Evolutionary conservation across 2,888 invertebrate species (phyloP).

Genomic region (Thymelicus acteon): DNA sequence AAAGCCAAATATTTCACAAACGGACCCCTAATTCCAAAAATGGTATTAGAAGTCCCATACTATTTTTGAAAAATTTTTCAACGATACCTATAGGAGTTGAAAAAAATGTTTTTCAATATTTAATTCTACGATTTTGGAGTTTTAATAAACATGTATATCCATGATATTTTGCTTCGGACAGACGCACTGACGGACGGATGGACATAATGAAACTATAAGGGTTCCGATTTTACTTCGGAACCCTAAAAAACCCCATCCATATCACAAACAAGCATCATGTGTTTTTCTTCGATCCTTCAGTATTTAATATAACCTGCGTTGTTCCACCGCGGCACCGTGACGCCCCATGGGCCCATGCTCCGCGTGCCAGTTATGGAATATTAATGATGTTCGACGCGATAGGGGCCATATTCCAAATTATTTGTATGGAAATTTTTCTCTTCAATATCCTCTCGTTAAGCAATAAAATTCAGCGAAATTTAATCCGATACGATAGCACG

Average conservation of each 20-base stretch:
- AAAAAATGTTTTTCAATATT: no score
- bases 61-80: no score
- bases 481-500: conserved; percentile 13
- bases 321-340: conserved; percentile 12
- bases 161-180: no score
- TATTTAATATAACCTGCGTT: conserved; percentile 24
- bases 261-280: conserved; percentile 20
- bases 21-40: no score
- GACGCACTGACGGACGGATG: no score
- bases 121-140: no score
- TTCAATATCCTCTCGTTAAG: conserved; percentile 29
- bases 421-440: conserved; percentile 23
- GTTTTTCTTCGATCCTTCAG: conserved; percentile 30
- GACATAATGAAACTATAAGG: no score
- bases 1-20: no score
- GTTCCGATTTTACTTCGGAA: no score
- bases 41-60: no score
- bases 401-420: conserved; percentile 25
- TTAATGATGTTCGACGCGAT: conserved; percentile 32
- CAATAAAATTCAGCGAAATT: conserved; percentile 27
- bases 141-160: no score
- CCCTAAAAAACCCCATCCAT: conserved; percentile 15
- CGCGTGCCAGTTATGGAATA: conserved; percentile 31
- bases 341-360: conserved; percentile 1
- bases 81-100: no score